These are phyloP conservation scores for Australoheros facetus DNA, from an alignment of 2,797 vertebrate species.

Conservation along the genomic window DNA sequence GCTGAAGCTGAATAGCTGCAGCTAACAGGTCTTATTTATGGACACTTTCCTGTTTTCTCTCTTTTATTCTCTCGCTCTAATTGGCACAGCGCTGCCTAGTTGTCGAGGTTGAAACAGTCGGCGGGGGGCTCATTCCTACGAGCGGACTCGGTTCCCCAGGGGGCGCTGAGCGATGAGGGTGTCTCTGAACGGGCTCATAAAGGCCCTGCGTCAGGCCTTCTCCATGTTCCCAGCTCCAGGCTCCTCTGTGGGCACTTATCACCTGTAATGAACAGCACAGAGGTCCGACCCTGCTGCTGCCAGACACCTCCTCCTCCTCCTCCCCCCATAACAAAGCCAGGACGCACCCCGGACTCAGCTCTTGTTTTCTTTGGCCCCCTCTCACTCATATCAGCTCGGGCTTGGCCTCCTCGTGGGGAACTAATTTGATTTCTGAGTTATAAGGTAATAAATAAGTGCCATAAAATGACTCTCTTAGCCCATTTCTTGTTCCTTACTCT, in stretches of 20 bases:
- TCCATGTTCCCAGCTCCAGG: conserved; percentile 12
- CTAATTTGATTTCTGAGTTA: conserved; percentile 82
- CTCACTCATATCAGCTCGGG: conserved; percentile 59
- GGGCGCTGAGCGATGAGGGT: conserved; percentile 57
- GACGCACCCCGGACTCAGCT: conserved; percentile 18
- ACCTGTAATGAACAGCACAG: conserved; percentile 75
- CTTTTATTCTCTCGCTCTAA: conserved; percentile 66
- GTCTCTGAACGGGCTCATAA: conserved; percentile 65
- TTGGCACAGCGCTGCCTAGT: conserved; percentile 53
- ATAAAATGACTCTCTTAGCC: conserved; percentile 69
- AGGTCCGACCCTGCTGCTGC: conserved; percentile 21
- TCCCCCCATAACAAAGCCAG: conserved; percentile 13
- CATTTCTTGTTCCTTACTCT: conserved; percentile 16
- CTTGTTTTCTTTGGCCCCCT: conserved; percentile 73
- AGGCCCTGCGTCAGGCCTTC: conserved; percentile 25
- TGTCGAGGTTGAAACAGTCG: conserved; percentile 39
- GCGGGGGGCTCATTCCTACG: conserved; percentile 52
- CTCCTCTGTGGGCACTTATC: conserved; percentile 74
- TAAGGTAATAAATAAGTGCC: conserved; percentile 80
- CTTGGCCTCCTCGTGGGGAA: conserved; percentile 68
- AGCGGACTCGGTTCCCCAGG: conserved; percentile 48
- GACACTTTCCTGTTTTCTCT: conserved; percentile 46
- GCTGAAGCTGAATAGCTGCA: conserved; percentile 1
- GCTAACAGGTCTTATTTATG: conserved; percentile 62
- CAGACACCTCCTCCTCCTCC: neutral